Evolutionary conservation across 1,140 invertebrate species (phyloP).

Genomic region (Trachymyrmex cornetzi): DNA sequence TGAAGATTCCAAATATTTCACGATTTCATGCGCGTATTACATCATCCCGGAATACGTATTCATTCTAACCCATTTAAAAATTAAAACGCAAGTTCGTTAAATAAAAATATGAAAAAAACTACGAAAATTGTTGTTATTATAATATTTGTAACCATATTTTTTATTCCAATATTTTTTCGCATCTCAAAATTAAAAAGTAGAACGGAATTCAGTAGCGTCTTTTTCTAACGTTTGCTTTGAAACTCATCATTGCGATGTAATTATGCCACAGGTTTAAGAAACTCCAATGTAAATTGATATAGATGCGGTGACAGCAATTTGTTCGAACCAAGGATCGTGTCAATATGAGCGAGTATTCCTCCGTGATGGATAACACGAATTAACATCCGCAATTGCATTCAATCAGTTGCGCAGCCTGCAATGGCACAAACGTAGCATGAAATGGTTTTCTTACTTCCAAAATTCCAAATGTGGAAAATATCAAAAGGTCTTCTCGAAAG

Average conservation of each 20-base stretch:
- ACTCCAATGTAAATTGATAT: conserved; percentile 17
- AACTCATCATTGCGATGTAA: neutral
- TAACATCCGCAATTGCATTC: conserved; percentile 59
- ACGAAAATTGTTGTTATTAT: neutral
- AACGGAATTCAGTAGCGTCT: neutral
- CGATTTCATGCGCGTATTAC: neutral
- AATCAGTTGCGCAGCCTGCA: conserved; percentile 49
- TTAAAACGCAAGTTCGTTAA: neutral
- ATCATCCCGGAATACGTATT: neutral
- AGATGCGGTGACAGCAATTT: neutral
- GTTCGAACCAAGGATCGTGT: conserved; percentile 33
- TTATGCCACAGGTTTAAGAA: conserved; percentile 28
- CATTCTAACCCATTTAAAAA: neutral
- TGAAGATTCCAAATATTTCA: conserved; percentile 27
- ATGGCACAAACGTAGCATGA: conserved; percentile 46
- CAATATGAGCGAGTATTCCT: conserved; percentile 55
- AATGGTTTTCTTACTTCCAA: neutral
- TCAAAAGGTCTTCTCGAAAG: neutral
- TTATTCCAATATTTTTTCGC: neutral
- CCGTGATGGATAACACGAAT: conserved; percentile 51
- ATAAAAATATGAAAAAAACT: neutral
- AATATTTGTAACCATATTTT: neutral
- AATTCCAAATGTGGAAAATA: conserved; percentile 13
- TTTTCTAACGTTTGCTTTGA: neutral
- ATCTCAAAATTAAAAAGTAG: neutral